Base-by-base conservation (phyloP, 2,113 vertebrate species). In the Procavia capensis region DNA sequence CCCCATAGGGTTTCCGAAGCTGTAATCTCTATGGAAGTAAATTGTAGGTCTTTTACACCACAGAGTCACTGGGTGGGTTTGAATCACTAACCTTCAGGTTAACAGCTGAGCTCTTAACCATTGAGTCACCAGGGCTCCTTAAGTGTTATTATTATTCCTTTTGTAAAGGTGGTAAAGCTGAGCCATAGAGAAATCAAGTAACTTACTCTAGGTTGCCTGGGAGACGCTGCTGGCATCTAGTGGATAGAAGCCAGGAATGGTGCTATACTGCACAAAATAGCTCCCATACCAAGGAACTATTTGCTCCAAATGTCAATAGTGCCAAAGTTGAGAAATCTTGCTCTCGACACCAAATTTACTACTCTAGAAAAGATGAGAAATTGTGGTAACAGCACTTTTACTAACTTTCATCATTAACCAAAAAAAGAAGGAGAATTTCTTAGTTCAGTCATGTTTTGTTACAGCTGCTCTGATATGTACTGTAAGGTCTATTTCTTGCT, bases 391-490 rank as follows among this genome's bases (percentile, higher is more conserved):
- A 93, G 20, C 9, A 61, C 29, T 57, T 90, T 76, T 24, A 41
- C 34, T 80, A 43, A 72, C 7, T 66, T 64, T 88, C 39, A 47
- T 79, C 10, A 57, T 45, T 45, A 84, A 39, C 34, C 14, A 75
- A 75, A 88, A 92, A 70, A 27, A 88, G 68, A 14, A 88, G 25
- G 59, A 82, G 36, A 74, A 31, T 78, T 91, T 78, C 22, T 90
- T 59, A 81, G 34, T 43, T 43, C 34, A 61, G 10, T 45, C 9
- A 0, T 19, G 20, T 61, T 89, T 96, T 36, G 72, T 80, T 19
- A 74, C 1, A 50, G 19, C 27, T 31, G 5, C 27, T 59, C 5
- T 31, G 27, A 0, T 27, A 4, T 85, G 43, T 82, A 2, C 10
- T 75, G 1, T 83, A 68, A 76, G 29, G 8, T 79, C 74, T 43